These are phyloP conservation scores for Lasioglossum calceatum DNA, from an alignment of 2,888 invertebrate species.

Conservation along the genomic window DNA sequence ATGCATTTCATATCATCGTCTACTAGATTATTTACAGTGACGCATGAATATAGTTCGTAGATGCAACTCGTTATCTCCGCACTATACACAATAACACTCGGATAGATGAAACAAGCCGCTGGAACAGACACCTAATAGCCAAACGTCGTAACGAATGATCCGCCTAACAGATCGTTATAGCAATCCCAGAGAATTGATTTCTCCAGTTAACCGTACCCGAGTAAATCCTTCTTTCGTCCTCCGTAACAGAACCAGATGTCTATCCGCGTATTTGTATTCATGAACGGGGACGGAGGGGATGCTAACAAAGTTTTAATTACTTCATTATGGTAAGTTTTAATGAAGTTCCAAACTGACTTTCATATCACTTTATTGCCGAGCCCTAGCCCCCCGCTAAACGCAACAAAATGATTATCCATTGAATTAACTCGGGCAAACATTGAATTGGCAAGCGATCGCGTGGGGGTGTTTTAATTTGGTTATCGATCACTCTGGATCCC, in stretches of 20 bases:
- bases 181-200: not conserved
- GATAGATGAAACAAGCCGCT: not conserved
- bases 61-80: not conserved
- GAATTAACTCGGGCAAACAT: constrained; percentile 18
- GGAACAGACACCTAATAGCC: not conserved
- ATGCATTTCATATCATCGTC: not conserved
- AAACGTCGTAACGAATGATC: not conserved
- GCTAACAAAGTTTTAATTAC: constrained; percentile 58
- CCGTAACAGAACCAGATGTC: constrained; percentile 25
- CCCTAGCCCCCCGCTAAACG: not conserved
- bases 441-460: not conserved
- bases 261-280: constrained; percentile 45
- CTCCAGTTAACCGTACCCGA: not conserved
- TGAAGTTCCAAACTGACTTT: constrained; percentile 50
- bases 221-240: not conserved
- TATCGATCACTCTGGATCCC: not conserved
- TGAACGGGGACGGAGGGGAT: constrained; percentile 41
- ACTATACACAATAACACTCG: not conserved
- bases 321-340: constrained; percentile 57
- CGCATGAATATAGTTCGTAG: not conserved
- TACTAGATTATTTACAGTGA: not conserved
- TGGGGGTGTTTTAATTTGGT: not conserved
- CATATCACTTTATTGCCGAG: constrained; percentile 38
- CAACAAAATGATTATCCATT: constrained; percentile 28
- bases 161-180: not conserved